Conservation (phyloP, 2,113 vertebrate genomes). For the Struthidea cinerea region DNA sequence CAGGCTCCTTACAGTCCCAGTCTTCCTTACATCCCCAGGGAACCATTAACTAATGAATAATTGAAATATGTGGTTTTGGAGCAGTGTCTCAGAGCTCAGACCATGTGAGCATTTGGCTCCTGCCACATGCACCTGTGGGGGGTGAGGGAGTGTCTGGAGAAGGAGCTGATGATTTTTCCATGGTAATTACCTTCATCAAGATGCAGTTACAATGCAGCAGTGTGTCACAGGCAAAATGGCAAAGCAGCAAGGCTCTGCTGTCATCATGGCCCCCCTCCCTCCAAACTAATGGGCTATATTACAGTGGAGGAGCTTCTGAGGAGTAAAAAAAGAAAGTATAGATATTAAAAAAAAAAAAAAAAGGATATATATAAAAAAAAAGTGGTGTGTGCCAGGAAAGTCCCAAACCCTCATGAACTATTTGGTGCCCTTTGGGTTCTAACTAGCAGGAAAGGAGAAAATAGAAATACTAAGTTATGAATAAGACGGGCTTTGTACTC, state of each 20-base stretch:
- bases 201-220: not conserved
- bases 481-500: not conserved
- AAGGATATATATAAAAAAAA: too few relatives aligned
- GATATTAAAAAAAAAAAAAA: not conserved
- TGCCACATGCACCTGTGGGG: not conserved
- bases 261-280: not conserved
- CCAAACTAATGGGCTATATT: not conserved
- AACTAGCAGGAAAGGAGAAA: not conserved
- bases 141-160: not conserved
- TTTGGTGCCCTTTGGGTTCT: not conserved
- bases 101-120: not conserved
- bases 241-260: not conserved
- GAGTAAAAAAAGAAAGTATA: too few relatives aligned
- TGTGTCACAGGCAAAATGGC: not conserved
- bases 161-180: not conserved
- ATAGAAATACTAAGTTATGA: not conserved
- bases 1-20: not conserved
- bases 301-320: not conserved
- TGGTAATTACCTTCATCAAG: not conserved
- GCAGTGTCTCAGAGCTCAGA: not conserved
- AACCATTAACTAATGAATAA: not conserved
- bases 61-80: not conserved
- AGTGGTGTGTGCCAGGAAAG: fast-evolving
- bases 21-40: not conserved
- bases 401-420: not conserved